Base-by-base conservation (phyloP, 2,113 vertebrate species). In the Puma concolor region DNA sequence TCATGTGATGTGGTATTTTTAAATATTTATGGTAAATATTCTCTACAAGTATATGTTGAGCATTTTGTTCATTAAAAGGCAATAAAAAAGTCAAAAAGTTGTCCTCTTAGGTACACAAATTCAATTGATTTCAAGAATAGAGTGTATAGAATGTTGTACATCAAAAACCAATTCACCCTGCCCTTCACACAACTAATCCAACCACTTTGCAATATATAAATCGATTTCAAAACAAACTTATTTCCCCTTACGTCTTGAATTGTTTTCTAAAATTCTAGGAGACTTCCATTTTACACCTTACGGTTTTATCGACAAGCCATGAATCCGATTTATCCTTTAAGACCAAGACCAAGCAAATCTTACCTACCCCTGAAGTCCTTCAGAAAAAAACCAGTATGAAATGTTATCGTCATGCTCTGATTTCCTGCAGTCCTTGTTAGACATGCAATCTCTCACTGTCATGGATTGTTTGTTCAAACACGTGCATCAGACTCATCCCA, bases 361-460 rank as follows among this genome's bases (percentile, higher is more conserved):
- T 17, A 85, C 9, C 27, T 92, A 95, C 0, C 60, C 44, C 13
- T 4, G 19, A 92, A 69, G 63, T 0, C 63, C 87, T 92, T 79
- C 60, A 93, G 74, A 86, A 77, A 91, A 86, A 97, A 64, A 31
- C 38, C 89, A 50, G 72, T 67, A 72, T 63, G 77, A 97, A 95
- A 80, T n/a, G n/a, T 41, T 86, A 85, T 14, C 67, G 29, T 36
- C 71, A 52, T 57, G 41, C 50, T 91, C 38, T 41, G 72, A 93
- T 79, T 41, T 95, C 54, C 94, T 72, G 29, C 16, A 36, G 31
- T 67, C 36, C 83, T 93, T 77, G 63, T 81, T 89, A 88, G 29
- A 76, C 60, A 38, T 88, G 77, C 41, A 82, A 48, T 85, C n/a
- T 92, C 41, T 67, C 72, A 57, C 2, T 67, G 52, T 48, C 80